Evolutionary conservation across 2,797 vertebrate species (phyloP).

Genomic region (Poeciliopsis infans): DNA sequence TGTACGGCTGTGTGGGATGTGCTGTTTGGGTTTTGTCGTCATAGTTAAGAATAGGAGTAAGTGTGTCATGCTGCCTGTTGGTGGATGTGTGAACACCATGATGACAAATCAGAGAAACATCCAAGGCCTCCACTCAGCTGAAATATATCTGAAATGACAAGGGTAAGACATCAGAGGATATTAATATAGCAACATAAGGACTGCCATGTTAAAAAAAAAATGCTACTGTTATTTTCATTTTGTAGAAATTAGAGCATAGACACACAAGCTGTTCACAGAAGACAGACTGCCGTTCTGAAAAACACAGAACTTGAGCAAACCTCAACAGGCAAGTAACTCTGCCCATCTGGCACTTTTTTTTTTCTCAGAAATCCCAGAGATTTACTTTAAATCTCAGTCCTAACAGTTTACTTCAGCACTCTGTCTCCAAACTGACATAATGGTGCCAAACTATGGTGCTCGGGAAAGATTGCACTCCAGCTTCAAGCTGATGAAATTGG

Average conservation of each 20-base stretch:
- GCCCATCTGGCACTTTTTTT: constrained; percentile 26
- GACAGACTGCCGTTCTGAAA: background rate
- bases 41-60: constrained; percentile 32
- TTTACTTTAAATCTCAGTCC: constrained; percentile 9
- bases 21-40: constrained; percentile 44
- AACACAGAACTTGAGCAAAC: background rate
- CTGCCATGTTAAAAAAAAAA: constrained; percentile 1
- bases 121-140: constrained; percentile 10
- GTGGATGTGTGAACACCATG: constrained; percentile 27
- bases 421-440: constrained; percentile 13
- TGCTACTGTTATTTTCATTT: background rate
- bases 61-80: constrained; percentile 6
- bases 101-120: constrained; percentile 18
- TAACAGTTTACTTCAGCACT: background rate
- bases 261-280: background rate
- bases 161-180: background rate
- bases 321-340: background rate
- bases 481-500: background rate
- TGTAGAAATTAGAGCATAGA: background rate
- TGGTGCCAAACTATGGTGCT: background rate
- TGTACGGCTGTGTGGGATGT: constrained; percentile 45
- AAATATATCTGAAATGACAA: constrained; percentile 11
- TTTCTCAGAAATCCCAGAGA: constrained; percentile 13
- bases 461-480: background rate
- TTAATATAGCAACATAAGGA: background rate